phyloP scores from a whole-genome alignment of 2,113 vertebrate genomes.

The Sander vitreus region DNA sequence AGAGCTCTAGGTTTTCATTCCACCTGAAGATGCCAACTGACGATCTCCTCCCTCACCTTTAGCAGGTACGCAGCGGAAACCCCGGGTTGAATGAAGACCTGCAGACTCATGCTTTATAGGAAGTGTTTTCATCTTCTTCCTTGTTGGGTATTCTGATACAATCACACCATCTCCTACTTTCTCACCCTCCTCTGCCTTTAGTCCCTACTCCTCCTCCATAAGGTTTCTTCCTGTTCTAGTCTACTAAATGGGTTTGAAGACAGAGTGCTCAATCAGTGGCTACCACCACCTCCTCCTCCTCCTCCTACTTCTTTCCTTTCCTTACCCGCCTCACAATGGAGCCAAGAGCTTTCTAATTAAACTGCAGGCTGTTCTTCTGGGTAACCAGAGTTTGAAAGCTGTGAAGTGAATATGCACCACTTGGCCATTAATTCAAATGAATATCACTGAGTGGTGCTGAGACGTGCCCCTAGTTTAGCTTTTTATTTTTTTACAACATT shows the following conservation, averaged over 20 bases:
- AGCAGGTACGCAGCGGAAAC: background rate
- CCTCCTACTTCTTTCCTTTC: slow-evolving; percentile 25
- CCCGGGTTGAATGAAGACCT: background rate
- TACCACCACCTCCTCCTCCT: slow-evolving; percentile 24
- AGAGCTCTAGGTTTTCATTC: background rate
- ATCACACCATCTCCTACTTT: slow-evolving; percentile 27
- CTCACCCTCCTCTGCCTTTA: slow-evolving; percentile 21
- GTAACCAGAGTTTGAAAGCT: slow-evolving; percentile 63
- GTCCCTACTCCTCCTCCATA: slow-evolving; percentile 30
- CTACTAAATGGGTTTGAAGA: slow-evolving; percentile 66
- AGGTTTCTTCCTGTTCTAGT: slow-evolving; percentile 48
- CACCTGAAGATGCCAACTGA: background rate
- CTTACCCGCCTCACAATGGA: slow-evolving; percentile 40
- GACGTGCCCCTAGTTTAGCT: slow-evolving; percentile 25
- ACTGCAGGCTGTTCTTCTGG: slow-evolving; percentile 61
- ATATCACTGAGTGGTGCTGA: slow-evolving; percentile 50
- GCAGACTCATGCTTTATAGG: slow-evolving; percentile 11
- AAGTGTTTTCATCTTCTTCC: slow-evolving; percentile 3
- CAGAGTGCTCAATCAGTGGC: slow-evolving; percentile 67
- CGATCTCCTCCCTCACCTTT: background rate
- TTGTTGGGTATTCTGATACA: slow-evolving; percentile 38
- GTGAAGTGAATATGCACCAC: slow-evolving; percentile 52
- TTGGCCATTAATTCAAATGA: slow-evolving; percentile 61
- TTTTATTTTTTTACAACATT: background rate
- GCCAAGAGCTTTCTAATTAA: slow-evolving; percentile 70